These are phyloP conservation scores for Pseudobourletiella spinata DNA, from an alignment of 1,140 invertebrate species.

Conservation along the genomic window DNA sequence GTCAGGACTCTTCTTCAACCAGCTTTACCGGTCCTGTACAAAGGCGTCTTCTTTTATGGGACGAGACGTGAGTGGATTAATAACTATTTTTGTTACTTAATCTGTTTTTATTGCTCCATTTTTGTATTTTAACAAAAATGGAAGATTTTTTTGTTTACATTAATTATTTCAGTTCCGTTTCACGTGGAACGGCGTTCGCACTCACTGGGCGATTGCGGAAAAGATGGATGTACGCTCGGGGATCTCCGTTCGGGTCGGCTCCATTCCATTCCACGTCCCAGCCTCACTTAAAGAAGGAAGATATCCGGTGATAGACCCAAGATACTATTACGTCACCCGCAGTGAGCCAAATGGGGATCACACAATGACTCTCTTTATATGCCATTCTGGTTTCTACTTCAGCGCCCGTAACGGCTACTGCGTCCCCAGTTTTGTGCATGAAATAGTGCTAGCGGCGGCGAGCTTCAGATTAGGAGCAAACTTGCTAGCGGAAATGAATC, in stretches of 20 bases:
- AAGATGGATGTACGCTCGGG: constrained; percentile 28
- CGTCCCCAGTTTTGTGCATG: constrained; percentile 29
- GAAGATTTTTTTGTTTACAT: too few relatives aligned
- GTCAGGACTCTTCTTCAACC: constrained; percentile 25
- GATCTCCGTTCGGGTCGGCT: constrained; percentile 17
- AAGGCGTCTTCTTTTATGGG: constrained; percentile 22
- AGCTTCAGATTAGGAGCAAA: constrained; percentile 25
- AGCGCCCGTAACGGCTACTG: constrained; percentile 22
- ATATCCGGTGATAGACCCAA: constrained; percentile 18
- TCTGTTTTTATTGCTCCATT: too few relatives aligned
- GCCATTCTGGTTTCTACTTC: constrained; percentile 33
- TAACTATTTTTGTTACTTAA: too few relatives aligned
- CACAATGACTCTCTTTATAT: constrained; percentile 19
- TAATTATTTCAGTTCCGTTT: constrained; percentile 6
- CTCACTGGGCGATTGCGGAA: constrained; percentile 17
- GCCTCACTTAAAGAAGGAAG: constrained; percentile 12
- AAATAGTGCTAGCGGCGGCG: constrained; percentile 19
- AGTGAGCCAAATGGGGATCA: not conserved
- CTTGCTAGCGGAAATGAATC: constrained; percentile 9
- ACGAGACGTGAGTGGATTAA: constrained; percentile 13
- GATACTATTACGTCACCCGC: constrained; percentile 26
- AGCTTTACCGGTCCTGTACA: constrained; percentile 22
- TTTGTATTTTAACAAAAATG: too few relatives aligned
- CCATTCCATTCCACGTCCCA: constrained; percentile 26
- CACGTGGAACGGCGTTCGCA: constrained; percentile 21